These are phyloP conservation scores for Nezara viridula DNA, from an alignment of 2,888 invertebrate genomes.

Conservation along the genomic window DNA sequence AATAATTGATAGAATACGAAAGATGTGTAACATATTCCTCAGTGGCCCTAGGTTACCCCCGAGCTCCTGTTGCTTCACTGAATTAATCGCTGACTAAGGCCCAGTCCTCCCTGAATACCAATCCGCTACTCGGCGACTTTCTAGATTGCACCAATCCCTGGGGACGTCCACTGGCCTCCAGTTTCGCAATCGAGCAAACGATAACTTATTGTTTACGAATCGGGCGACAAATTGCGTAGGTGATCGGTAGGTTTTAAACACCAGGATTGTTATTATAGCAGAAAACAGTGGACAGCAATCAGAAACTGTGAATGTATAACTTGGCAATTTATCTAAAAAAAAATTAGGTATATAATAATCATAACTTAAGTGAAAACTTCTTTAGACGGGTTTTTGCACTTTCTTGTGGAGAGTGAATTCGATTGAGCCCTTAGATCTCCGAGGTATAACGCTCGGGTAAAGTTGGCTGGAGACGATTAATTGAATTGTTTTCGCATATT, in stretches of 20 bases:
- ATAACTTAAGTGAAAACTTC: too few relatives aligned
- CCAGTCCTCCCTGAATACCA: slow-evolving; percentile 28
- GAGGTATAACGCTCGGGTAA: too few relatives aligned
- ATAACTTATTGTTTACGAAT: slow-evolving; percentile 19
- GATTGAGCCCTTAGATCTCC: too few relatives aligned
- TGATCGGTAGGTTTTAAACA: not conserved
- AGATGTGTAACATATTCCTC: slow-evolving; percentile 26
- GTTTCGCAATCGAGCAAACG: not conserved
- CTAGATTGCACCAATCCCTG: slow-evolving; percentile 27
- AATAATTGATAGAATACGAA: not conserved
- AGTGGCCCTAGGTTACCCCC: not conserved
- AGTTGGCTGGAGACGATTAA: too few relatives aligned
- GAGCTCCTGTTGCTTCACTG: slow-evolving; percentile 43
- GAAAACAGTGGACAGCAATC: not conserved
- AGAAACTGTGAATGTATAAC: not conserved
- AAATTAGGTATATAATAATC: too few relatives aligned
- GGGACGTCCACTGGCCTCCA: not conserved
- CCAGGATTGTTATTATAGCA: not conserved
- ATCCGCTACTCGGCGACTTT: not conserved
- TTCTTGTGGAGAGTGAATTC: too few relatives aligned
- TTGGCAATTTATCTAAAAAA: too few relatives aligned
- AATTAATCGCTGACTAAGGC: slow-evolving; percentile 46
- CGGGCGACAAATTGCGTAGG: not conserved
- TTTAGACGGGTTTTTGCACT: too few relatives aligned
- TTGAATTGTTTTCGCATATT: too few relatives aligned